These are phyloP conservation scores for Elaphurus davidianus DNA, from an alignment of 2,113 vertebrate species.

Conservation along the genomic window DNA sequence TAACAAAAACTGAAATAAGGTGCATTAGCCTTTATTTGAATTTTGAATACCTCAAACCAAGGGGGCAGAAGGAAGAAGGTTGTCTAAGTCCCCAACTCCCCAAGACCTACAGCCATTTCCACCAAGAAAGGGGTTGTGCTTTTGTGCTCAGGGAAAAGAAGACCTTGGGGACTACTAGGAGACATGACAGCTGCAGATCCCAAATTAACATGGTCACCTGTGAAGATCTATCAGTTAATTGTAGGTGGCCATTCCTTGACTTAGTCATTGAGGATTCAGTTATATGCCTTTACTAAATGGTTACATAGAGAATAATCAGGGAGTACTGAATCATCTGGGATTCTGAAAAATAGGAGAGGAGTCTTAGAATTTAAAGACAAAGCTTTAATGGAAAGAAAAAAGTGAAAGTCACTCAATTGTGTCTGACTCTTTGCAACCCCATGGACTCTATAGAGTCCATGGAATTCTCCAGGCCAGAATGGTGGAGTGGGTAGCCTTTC, in stretches of 20 bases:
- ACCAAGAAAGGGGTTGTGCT: neutral
- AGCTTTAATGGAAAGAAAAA: neutral
- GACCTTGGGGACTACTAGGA: neutral
- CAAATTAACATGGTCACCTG: neutral
- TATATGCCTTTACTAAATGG: neutral
- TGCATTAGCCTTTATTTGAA: neutral
- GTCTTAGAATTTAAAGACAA: neutral
- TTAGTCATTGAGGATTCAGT: neutral
- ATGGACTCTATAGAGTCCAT: neutral
- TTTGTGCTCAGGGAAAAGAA: neutral
- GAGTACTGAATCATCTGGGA: neutral
- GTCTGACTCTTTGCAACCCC: neutral
- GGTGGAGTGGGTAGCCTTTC: neutral
- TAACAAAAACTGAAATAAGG: neutral
- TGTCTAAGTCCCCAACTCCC: neutral
- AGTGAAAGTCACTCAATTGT: rapidly evolving
- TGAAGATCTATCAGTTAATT: neutral
- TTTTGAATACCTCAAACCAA: neutral
- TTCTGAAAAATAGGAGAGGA: neutral
- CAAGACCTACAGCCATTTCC: neutral
- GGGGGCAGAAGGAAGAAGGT: neutral
- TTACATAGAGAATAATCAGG: neutral
- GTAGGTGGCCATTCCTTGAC: neutral
- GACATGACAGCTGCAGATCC: neutral
- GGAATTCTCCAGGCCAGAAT: neutral